A percentile compares a stretch with the other conserved stretches of the same genome.
phyloP scores from a whole-genome alignment of 2,113 vertebrate species.

The Lophotis ruficrista region DNA sequence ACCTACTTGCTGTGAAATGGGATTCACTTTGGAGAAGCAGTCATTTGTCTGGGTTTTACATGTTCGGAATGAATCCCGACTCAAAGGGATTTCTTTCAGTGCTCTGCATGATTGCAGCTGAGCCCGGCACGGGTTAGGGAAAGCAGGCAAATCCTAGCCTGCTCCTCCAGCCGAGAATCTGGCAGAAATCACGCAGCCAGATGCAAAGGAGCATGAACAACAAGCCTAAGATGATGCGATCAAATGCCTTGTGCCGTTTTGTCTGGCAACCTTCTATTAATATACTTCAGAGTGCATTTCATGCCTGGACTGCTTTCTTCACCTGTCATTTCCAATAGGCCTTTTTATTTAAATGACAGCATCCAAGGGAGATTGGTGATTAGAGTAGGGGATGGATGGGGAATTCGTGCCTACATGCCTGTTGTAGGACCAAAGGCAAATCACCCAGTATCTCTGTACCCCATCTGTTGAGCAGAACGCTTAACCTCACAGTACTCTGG shows the following conservation, averaged over 20 bases:
- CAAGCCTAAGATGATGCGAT: constrained; percentile 42
- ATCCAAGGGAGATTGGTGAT: constrained; percentile 34
- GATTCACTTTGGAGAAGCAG: constrained; percentile 74
- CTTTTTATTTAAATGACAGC: constrained; percentile 52
- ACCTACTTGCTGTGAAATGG: constrained; percentile 75
- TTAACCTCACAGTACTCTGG: neutral
- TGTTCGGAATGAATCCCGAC: constrained; percentile 61
- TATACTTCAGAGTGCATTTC: constrained; percentile 62
- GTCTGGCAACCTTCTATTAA: constrained; percentile 67
- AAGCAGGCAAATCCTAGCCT: constrained; percentile 42
- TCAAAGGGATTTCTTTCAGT: constrained; percentile 73
- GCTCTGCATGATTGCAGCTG: constrained; percentile 55
- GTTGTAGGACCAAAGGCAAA: neutral
- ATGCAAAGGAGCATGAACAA: constrained; percentile 66
- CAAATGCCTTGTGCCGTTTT: constrained; percentile 58
- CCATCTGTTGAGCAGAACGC: neutral
- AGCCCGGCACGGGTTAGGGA: constrained; percentile 44
- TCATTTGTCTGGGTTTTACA: constrained; percentile 72
- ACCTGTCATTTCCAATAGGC: constrained; percentile 64
- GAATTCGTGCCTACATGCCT: neutral
- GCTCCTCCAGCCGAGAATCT: constrained; percentile 52
- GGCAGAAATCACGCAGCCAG: constrained; percentile 57
- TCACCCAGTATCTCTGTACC: neutral
- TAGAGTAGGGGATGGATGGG: neutral
- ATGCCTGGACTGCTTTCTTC: constrained; percentile 65